These are phyloP conservation scores for Nothoprocta pentlandii DNA, from an alignment of 2,113 vertebrate genomes.

Conservation along the genomic window DNA sequence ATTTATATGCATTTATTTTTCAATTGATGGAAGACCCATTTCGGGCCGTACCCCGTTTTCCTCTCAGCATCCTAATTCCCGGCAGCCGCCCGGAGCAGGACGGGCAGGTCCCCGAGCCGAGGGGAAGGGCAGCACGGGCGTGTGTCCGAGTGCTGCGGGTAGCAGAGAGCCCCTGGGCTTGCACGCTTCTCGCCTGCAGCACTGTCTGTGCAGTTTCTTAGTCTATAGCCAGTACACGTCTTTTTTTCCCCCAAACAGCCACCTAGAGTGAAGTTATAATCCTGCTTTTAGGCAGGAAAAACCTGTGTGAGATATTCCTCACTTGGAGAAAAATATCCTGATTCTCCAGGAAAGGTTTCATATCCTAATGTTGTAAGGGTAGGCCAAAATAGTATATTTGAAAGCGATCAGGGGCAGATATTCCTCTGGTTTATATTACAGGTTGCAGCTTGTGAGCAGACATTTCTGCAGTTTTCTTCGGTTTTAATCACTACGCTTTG, in stretches of 20 bases:
- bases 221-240: too few species aligned
- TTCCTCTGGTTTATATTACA: not conserved
- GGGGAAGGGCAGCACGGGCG: not conserved
- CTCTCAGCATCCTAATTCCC: fast-evolving
- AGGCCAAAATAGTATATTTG: not conserved
- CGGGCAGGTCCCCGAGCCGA: too few species aligned
- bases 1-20: not conserved
- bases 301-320: not conserved
- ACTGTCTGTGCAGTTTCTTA: not conserved
- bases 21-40: not conserved
- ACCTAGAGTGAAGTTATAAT: fast-evolving
- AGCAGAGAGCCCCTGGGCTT: too few species aligned
- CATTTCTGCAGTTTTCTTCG: not conserved
- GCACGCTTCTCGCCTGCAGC: too few species aligned
- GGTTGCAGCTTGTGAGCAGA: not conserved
- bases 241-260: too few species aligned
- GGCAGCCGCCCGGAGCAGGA: not conserved
- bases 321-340: not conserved
- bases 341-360: not conserved
- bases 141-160: too few species aligned
- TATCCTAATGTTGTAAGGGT: not conserved
- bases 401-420: not conserved
- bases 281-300: not conserved
- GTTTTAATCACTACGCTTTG: not conserved
- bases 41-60: not conserved